Conservation (phyloP, 2,888 invertebrate species). For the Erebia epiphron region DNA sequence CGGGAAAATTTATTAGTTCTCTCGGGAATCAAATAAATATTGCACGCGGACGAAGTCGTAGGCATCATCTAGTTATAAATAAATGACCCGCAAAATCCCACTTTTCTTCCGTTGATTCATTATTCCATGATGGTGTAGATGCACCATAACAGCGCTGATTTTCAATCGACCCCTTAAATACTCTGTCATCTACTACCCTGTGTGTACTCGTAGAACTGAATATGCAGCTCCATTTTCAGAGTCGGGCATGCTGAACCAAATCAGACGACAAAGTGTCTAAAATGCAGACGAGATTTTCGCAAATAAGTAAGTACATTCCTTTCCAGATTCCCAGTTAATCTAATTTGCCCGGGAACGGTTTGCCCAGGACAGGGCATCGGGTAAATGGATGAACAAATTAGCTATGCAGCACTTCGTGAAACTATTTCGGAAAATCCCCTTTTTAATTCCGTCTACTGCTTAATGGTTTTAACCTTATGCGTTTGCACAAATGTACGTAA, state of each 20-base stretch:
- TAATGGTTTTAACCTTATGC: too few relatives aligned
- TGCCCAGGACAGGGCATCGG: background rate
- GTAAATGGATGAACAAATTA: conserved; percentile 1
- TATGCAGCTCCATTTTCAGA: conserved; percentile 31
- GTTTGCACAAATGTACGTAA: too few relatives aligned
- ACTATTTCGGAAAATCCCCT: background rate
- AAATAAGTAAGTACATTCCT: background rate
- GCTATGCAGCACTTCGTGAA: background rate
- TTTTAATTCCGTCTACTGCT: background rate
- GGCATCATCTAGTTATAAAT: too few relatives aligned
- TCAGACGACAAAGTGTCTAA: conserved; percentile 37
- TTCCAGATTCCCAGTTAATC: conserved; percentile 5
- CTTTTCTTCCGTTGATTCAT: too few relatives aligned
- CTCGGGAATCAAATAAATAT: too few relatives aligned
- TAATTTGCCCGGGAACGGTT: background rate
- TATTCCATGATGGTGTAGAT: too few relatives aligned
- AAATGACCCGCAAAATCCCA: too few relatives aligned
- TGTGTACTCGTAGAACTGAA: background rate
- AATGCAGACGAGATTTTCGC: conserved; percentile 38
- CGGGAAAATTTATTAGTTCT: too few relatives aligned
- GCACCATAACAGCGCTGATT: too few relatives aligned
- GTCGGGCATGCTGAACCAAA: conserved; percentile 45
- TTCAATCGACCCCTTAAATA: too few relatives aligned
- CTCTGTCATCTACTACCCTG: too few relatives aligned
- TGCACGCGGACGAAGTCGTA: too few relatives aligned